Conservation (phyloP, 2,888 invertebrate genomes). For the Scrobipalpa atriplicella region DNA sequence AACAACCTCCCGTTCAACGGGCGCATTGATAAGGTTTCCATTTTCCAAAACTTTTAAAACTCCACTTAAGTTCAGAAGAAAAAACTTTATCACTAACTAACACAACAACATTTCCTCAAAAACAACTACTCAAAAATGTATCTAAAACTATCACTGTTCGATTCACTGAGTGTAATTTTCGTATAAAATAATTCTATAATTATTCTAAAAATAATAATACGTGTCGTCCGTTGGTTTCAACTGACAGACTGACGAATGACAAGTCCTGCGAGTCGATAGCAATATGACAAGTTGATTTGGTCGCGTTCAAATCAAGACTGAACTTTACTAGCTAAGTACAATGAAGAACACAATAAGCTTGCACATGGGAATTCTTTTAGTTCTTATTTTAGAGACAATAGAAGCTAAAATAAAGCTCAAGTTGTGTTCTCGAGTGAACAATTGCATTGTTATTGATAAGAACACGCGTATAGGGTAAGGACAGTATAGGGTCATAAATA, state of each 20-base stretch:
- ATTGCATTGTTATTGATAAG: neutral
- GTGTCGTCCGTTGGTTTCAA: conserved; percentile 10
- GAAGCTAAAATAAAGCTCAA: neutral
- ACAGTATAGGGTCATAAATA: neutral
- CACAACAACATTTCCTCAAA: neutral
- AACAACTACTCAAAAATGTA: neutral
- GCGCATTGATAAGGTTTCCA: conserved; percentile 62
- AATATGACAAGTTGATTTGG: neutral
- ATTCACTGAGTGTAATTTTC: conserved; percentile 22
- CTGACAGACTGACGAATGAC: conserved; percentile 8
- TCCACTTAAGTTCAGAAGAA: neutral
- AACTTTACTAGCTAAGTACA: neutral
- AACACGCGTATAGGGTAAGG: neutral
- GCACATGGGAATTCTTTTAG: neutral
- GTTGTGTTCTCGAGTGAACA: neutral
- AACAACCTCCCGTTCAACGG: conserved; percentile 64
- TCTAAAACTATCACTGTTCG: neutral
- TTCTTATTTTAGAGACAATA: no score
- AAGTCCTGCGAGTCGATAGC: neutral
- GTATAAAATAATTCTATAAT: conserved; percentile 1
- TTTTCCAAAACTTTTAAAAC: conserved; percentile 4
- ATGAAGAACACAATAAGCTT: neutral
- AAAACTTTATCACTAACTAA: conserved; percentile 10
- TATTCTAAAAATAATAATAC: conserved; percentile 17
- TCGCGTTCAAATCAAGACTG: conserved; percentile 8